These are phyloP conservation scores for Drosophila watanabei DNA, from an alignment of 1,140 invertebrate genomes.

Conservation along the genomic window DNA sequence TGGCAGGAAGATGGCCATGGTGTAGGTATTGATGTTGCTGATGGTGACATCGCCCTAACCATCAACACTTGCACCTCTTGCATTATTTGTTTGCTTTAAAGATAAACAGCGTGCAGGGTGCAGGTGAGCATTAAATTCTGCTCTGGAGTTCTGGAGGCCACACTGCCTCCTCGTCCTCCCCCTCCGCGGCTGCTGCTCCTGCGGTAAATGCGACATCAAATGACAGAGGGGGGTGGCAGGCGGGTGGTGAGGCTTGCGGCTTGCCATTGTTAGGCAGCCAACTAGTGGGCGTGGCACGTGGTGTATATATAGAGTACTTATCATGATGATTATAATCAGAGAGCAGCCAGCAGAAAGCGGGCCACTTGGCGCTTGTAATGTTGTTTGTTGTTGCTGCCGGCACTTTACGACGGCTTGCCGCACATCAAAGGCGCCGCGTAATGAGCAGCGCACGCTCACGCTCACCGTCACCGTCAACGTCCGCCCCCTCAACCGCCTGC, in stretches of 20 bases:
- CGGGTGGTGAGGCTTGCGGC: constrained; percentile 15
- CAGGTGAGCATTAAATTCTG: constrained; percentile 42
- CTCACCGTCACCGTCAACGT: background rate
- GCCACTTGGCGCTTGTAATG: constrained; percentile 77
- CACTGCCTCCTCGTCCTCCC: background rate
- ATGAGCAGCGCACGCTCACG: constrained; percentile 72
- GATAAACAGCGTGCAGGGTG: constrained; percentile 43
- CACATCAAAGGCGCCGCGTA: constrained; percentile 82
- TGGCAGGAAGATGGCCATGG: background rate
- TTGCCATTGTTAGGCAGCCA: constrained; percentile 49
- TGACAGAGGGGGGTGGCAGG: background rate
- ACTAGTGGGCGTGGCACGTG: constrained; percentile 44
- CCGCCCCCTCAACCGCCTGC: background rate
- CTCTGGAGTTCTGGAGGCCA: background rate
- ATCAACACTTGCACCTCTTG: constrained; percentile 72
- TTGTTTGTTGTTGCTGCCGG: constrained; percentile 67
- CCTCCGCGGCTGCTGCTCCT: background rate
- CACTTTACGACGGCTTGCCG: constrained; percentile 78
- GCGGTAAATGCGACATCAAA: constrained; percentile 54
- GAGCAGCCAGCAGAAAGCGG: constrained; percentile 55
- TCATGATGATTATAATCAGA: constrained; percentile 77
- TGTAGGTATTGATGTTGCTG: background rate
- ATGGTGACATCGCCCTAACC: constrained; percentile 17
- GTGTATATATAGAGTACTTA: constrained; percentile 60
- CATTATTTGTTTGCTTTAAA: constrained; percentile 80